These are phyloP conservation scores for Aphrophora alni DNA, from an alignment of 2,888 invertebrate genomes.

Conservation along the genomic window DNA sequence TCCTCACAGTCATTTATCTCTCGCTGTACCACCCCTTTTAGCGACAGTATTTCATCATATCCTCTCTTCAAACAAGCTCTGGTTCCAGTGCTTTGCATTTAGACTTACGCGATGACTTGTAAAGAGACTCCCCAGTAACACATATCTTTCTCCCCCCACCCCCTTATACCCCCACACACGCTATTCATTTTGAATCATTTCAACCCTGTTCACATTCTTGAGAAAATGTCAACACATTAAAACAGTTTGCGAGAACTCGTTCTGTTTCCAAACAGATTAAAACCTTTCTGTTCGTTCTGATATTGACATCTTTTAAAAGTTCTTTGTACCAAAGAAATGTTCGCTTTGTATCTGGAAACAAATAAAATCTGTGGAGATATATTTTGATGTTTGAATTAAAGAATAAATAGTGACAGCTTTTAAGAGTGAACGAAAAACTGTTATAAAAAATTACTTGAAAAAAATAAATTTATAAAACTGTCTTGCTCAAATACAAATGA, in stretches of 20 bases:
- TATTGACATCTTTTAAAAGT: background rate
- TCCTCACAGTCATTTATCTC: slow-evolving; percentile 41
- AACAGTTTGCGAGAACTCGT: background rate
- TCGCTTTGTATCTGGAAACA: background rate
- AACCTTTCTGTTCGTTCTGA: background rate
- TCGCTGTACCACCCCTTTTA: slow-evolving; percentile 26
- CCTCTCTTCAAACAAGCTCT: slow-evolving; percentile 44
- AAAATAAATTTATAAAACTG: too few relatives aligned
- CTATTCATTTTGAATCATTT: slow-evolving; percentile 32
- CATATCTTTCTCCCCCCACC: background rate
- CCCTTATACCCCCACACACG: background rate
- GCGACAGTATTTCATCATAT: slow-evolving; percentile 43
- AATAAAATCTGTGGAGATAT: background rate
- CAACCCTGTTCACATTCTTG: slow-evolving; percentile 36
- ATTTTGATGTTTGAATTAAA: too few relatives aligned
- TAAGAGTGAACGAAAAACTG: too few relatives aligned
- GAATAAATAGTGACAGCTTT: too few relatives aligned
- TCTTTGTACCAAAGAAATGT: background rate
- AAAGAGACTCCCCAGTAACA: background rate
- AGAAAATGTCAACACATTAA: slow-evolving; percentile 39
- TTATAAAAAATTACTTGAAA: too few relatives aligned
- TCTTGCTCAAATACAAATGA: too few relatives aligned
- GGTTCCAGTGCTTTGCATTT: slow-evolving; percentile 26
- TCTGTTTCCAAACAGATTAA: background rate
- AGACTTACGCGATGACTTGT: slow-evolving; percentile 31